These are phyloP conservation scores for Yponomeuta cagnagella DNA, from an alignment of 2,888 invertebrate genomes.

Conservation along the genomic window DNA sequence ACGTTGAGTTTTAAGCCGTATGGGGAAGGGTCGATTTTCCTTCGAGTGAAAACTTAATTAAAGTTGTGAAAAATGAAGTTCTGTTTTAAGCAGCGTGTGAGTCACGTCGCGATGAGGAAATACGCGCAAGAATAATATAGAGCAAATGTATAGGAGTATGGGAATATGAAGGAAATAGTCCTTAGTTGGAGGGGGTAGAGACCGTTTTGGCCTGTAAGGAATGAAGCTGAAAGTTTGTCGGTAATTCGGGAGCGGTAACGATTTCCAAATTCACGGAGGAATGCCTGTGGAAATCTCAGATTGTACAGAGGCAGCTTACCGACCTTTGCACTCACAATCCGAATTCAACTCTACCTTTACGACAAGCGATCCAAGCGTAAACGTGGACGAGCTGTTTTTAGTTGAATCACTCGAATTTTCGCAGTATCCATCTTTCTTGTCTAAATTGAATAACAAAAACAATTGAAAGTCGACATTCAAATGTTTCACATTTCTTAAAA, in stretches of 20 bases:
- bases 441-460: too few relatives aligned
- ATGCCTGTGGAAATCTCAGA: slow-evolving; percentile 7
- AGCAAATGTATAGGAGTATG: background rate
- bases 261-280: slow-evolving; percentile 49
- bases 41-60: slow-evolving; percentile 17
- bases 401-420: too few relatives aligned
- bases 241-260: slow-evolving; percentile 53
- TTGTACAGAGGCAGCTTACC: background rate
- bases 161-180: background rate
- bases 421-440: too few relatives aligned
- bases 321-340: too few relatives aligned
- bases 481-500: too few relatives aligned
- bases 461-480: too few relatives aligned
- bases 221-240: background rate
- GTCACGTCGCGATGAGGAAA: slow-evolving; percentile 69
- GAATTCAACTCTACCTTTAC: background rate
- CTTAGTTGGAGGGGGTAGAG: background rate
- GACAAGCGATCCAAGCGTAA: too few relatives aligned
- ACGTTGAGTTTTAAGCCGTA: background rate
- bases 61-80: slow-evolving; percentile 61
- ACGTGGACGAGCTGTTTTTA: background rate
- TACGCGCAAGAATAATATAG: slow-evolving; percentile 42
- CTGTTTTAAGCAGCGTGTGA: slow-evolving; percentile 69
- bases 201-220: background rate
- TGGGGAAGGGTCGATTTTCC: slow-evolving; percentile 27